A percentile compares a stretch with the other conserved stretches of the same genome.
Evolutionary conservation across 2,888 invertebrate species (phyloP).

Genomic region (Diadromus collaris): DNA sequence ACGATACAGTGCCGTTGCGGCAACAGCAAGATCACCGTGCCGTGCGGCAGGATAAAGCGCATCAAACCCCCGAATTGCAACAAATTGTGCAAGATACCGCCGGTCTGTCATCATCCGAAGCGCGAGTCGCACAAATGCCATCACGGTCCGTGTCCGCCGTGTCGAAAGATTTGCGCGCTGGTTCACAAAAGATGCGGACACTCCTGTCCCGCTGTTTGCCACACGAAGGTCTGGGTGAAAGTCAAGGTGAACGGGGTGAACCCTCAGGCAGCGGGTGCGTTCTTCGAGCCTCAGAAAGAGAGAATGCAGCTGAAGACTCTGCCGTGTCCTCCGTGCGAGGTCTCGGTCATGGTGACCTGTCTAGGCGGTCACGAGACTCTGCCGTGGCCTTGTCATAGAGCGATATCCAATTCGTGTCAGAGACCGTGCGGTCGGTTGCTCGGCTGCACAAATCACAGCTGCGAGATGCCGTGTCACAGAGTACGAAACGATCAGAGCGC

Average conservation of each 20-base stretch:
- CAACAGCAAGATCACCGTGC: conserved; percentile 88
- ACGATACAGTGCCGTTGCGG: conserved; percentile 91
- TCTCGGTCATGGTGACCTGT: conserved; percentile 87
- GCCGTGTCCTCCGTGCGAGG: conserved; percentile 88
- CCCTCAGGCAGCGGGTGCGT: conserved; percentile 84
- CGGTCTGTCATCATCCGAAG: conserved; percentile 91
- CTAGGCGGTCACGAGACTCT: conserved; percentile 87
- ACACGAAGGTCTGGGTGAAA: conserved; percentile 87
- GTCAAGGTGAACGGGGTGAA: conserved; percentile 78
- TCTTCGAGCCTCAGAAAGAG: conserved; percentile 81
- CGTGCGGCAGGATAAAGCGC: conserved; percentile 91
- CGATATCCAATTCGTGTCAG: conserved; percentile 89
- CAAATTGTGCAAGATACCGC: conserved; percentile 87
- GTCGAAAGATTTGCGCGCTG: conserved; percentile 88
- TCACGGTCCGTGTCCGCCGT: conserved; percentile 91
- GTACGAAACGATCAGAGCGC: conserved; percentile 80
- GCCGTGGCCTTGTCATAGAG: conserved; percentile 86
- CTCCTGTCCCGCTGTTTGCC: conserved; percentile 87
- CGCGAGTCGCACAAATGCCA: conserved; percentile 91
- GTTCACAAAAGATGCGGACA: conserved; percentile 84
- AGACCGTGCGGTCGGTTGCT: conserved; percentile 88
- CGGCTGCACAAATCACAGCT: conserved; percentile 90
- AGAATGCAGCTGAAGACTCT: conserved; percentile 81
- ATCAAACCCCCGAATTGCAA: conserved; percentile 91
- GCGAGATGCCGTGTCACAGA: conserved; percentile 87